Evolutionary conservation across 2,113 vertebrate species (phyloP).

Genomic region (Apeltes quadracus): DNA sequence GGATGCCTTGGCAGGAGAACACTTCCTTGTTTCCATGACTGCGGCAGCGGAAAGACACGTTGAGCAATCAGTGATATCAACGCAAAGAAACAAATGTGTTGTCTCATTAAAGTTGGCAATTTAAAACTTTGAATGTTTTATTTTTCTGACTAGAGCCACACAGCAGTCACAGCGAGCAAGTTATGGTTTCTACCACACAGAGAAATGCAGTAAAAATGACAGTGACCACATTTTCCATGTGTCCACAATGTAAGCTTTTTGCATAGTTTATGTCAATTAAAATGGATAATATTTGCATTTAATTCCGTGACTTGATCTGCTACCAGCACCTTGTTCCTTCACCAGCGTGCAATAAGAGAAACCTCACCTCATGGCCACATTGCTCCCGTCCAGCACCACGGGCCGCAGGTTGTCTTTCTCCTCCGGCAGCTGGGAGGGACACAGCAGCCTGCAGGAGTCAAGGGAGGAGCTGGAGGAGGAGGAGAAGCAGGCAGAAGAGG

Average conservation of each 20-base stretch:
- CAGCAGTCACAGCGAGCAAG: no score
- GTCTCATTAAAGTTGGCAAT: neutral
- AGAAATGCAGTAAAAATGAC: no score
- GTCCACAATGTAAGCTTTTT: no score
- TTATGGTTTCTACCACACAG: no score
- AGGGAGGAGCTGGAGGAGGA: conserved; percentile 62
- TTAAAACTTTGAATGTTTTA: neutral
- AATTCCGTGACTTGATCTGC: neutral
- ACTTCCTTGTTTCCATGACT: conserved; percentile 99
- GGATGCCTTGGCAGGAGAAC: conserved; percentile 98
- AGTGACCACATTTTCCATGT: no score
- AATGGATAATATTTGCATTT: no score
- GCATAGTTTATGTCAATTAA: no score
- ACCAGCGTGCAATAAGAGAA: neutral
- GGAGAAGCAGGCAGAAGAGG: conserved; percentile 29
- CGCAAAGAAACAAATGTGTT: conserved; percentile 5
- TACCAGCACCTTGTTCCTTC: neutral
- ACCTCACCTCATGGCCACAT: conserved; percentile 96
- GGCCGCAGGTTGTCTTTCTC: conserved; percentile 94
- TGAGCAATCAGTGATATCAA: conserved; percentile 1
- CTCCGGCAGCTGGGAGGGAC: conserved; percentile 82
- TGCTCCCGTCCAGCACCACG: conserved; percentile 95
- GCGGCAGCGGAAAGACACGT: conserved; percentile 52
- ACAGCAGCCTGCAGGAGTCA: conserved; percentile 86
- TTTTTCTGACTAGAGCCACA: neutral